Base-by-base conservation (phyloP, 2,888 invertebrate genomes). In the Lypha dubia region DNA sequence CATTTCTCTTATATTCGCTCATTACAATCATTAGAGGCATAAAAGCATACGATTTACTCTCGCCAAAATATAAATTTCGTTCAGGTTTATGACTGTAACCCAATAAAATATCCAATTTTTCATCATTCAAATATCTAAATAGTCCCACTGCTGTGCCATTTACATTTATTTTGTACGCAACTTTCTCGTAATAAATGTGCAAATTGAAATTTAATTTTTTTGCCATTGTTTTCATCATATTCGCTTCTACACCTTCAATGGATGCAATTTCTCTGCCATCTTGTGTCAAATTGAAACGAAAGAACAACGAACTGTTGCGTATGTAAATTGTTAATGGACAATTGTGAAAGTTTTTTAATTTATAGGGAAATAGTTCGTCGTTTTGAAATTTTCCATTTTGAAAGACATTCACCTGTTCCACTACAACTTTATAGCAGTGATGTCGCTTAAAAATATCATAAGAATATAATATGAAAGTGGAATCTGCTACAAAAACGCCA, bases 341-440 rank as follows among this genome's bases (percentile, higher is more conserved):
- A 11, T 70, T 70, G 51, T 85, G 35, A 24, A 85, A 83, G 63
- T 85, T 80, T 3, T 24, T 9, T n/a, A 83, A 70, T 35, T 83
- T 80, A 15, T 80, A 24, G 20, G 79, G 79, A 60, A 83, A 80
- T 0, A 83, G 28, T 38, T 80, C 74, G 0, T 35, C 13, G 9
- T 67, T 46, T 62, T 58, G 46, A 44, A 85, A 76, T 6, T 13
- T 17, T 13, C 80, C 85, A 15, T 83, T 85, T 5, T 9, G 38
- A 49, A 80, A 85, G n/a, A 35, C 11, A 46, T 83, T 83, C 41
- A 83, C 71, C 22, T 75, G 46, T 28, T 75, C n/a, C 1, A 58
- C 58, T 6, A 44, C 17, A 11, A 68, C 80, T 20, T 77, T 17
- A 9, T 68, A 63, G 28, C 85, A 85, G 22, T 41, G 63, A 58